phyloP scores from a whole-genome alignment of 2,888 invertebrate genomes.

The Zaprionus lineosus region DNA sequence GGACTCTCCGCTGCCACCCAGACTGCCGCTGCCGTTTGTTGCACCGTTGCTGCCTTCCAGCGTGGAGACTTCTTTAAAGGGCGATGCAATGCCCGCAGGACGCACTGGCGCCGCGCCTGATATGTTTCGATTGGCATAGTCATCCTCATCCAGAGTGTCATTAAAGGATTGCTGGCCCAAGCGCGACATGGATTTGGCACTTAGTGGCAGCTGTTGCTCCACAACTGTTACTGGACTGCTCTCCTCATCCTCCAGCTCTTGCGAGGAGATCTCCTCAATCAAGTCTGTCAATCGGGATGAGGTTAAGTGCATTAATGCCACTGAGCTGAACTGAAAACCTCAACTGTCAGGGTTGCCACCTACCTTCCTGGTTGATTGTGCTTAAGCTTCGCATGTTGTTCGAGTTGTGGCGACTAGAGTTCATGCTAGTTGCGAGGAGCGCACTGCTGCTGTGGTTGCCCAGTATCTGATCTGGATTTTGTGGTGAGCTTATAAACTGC shows the following conservation, averaged over 20 bases:
- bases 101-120: constrained; percentile 69
- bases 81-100: constrained; percentile 39
- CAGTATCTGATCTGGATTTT: constrained; percentile 91
- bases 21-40: constrained; percentile 47
- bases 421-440: constrained; percentile 54
- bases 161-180: constrained; percentile 66
- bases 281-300: constrained; percentile 68
- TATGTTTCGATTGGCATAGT: constrained; percentile 80
- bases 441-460: constrained; percentile 47
- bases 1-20: constrained; percentile 84
- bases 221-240: constrained; percentile 84
- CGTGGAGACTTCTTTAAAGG: constrained; percentile 37
- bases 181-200: constrained; percentile 54
- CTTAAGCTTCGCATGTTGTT: constrained; percentile 64
- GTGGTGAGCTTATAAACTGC: constrained; percentile 91
- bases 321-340: neutral
- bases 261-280: constrained; percentile 82
- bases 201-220: constrained; percentile 81
- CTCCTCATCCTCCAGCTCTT: constrained; percentile 86
- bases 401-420: constrained; percentile 57
- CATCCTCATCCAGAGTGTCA: constrained; percentile 79
- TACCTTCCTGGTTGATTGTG: constrained; percentile 76
- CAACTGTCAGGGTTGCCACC: constrained; percentile 8
- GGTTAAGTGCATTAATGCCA: no score
- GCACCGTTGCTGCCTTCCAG: constrained; percentile 74